Conservation (phyloP, 2,113 vertebrate species). For the Channa maculata region DNA sequence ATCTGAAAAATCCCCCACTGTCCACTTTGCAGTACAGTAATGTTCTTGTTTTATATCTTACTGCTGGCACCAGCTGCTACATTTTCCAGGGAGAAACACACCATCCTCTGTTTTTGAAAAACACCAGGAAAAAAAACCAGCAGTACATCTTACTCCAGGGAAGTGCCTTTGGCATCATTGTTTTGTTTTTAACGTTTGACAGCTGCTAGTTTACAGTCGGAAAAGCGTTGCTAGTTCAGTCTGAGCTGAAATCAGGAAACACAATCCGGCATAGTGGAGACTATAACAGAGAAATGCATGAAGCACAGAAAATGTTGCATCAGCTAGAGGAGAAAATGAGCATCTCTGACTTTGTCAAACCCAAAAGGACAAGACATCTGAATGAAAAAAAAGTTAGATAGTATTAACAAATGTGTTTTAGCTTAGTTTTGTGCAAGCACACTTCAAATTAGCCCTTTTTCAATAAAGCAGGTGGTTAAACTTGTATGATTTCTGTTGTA, state of each 20-base stretch:
- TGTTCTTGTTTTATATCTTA: conserved; percentile 6
- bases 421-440: background rate
- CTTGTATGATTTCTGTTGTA: conserved; percentile 45
- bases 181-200: conserved; percentile 67
- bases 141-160: conserved; percentile 59
- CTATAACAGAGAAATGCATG: conserved; percentile 46
- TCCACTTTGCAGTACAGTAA: conserved; percentile 23
- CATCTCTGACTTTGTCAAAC: conserved; percentile 24
- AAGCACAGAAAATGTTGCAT: conserved; percentile 49
- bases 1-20: background rate
- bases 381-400: conserved; percentile 8
- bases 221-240: conserved; percentile 65
- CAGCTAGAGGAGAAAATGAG: conserved; percentile 4
- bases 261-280: conserved; percentile 43
- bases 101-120: conserved; percentile 49
- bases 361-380: conserved; percentile 3
- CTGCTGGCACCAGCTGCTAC: conserved; percentile 36
- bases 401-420: background rate
- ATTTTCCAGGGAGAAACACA: conserved; percentile 31
- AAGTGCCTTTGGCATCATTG: conserved; percentile 50
- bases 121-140: conserved; percentile 34
- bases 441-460: too few relatives aligned
- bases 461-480: background rate
- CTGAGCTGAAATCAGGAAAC: conserved; percentile 50
- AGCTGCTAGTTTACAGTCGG: conserved; percentile 70